These are phyloP conservation scores for Ormyrus pomaceus DNA, from an alignment of 2,888 invertebrate genomes.

Conservation along the genomic window DNA sequence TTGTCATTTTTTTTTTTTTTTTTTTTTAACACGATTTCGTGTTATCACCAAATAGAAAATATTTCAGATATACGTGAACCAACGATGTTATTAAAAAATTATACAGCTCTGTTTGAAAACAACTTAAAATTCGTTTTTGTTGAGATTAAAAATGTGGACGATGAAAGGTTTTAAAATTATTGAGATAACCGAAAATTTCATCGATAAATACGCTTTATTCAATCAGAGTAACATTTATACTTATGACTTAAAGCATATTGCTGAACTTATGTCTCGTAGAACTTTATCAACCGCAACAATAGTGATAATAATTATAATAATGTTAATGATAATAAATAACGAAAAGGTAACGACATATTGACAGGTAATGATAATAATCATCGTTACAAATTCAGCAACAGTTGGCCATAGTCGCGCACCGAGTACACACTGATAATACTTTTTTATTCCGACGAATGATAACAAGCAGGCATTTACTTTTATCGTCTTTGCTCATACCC, in stretches of 20 bases:
- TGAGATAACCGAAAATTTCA: conserved; percentile 61
- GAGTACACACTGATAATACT: conserved; percentile 42
- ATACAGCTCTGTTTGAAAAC: no score
- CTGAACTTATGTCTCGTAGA: conserved; percentile 74
- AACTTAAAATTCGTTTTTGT: no score
- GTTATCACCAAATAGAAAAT: no score
- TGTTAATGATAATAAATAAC: conserved; percentile 55
- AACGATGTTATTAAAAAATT: no score
- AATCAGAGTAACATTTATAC: conserved; percentile 75
- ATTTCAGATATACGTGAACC: no score
- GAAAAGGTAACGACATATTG: conserved; percentile 41
- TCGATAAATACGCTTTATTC: conserved; percentile 76
- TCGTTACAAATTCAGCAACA: conserved; percentile 54
- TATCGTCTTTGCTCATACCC: conserved; percentile 29
- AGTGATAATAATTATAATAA: conserved; percentile 64
- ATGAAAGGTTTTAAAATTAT: conserved; percentile 21
- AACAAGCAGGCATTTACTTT: conserved; percentile 31
- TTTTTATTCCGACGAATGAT: conserved; percentile 37
- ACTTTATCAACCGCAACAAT: conserved; percentile 73
- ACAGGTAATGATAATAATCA: conserved; percentile 40
- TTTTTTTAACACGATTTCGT: no score
- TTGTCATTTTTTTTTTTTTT: no score
- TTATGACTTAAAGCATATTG: conserved; percentile 73
- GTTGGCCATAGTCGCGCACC: conserved; percentile 42
- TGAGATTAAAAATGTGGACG: neutral